Conservation (phyloP, 1,140 invertebrate species). For the Hyphantria cunea region DNA sequence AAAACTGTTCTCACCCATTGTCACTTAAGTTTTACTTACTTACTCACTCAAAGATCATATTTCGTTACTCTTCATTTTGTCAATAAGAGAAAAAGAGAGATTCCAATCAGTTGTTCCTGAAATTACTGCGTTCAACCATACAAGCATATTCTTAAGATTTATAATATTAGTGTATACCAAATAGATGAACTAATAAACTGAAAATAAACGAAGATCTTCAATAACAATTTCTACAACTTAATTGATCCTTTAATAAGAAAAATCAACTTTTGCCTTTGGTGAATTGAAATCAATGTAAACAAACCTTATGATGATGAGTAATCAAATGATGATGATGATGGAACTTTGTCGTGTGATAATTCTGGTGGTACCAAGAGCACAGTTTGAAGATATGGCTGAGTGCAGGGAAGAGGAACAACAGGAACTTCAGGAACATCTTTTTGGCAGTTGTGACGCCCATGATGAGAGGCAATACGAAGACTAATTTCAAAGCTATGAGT, state of each 20-base stretch:
- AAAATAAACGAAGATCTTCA: too few species aligned
- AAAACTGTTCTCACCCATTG: too few species aligned
- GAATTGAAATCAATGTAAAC: constrained; percentile 20
- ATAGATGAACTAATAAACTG: too few species aligned
- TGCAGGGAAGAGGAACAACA: constrained; percentile 91
- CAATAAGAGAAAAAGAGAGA: too few species aligned
- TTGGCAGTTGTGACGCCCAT: constrained; percentile 90
- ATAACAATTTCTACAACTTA: too few species aligned
- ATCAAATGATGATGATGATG: constrained; percentile 91
- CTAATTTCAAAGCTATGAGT: constrained; percentile 88
- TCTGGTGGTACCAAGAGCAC: constrained; percentile 90
- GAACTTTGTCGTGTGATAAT: constrained; percentile 86
- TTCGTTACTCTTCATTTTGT: too few species aligned
- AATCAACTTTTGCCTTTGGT: neutral
- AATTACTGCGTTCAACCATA: too few species aligned
- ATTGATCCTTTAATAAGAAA: neutral
- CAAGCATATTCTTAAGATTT: too few species aligned
- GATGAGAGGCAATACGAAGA: constrained; percentile 88
- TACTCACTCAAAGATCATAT: too few species aligned
- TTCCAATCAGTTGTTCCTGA: too few species aligned
- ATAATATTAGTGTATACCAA: too few species aligned
- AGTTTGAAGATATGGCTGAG: constrained; percentile 91
- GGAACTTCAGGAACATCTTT: constrained; percentile 89
- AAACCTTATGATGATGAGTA: constrained; percentile 84
- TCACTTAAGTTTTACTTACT: too few species aligned